Percentiles rank a stretch among this genome's conserved stretches.
Evolutionary conservation across 2,888 invertebrate genomes (phyloP).

Genomic region (Drosophila cracens): DNA sequence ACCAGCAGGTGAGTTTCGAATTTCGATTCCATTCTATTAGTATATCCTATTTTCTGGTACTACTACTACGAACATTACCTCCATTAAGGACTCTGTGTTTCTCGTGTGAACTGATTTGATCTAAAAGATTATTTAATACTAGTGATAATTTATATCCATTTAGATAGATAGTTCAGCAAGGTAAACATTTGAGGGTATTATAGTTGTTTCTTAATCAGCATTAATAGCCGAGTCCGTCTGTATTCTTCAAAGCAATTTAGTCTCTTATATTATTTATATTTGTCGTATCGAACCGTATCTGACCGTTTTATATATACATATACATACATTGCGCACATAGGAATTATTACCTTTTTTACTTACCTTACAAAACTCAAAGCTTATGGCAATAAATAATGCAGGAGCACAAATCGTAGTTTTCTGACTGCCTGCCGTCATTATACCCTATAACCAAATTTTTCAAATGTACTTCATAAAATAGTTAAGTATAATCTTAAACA

Average conservation of each 20-base stretch:
- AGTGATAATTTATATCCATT: not conserved
- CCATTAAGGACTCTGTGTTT: not conserved
- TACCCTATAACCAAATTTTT: not conserved
- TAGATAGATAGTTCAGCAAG: not conserved
- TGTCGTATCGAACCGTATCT: not conserved
- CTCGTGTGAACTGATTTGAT: not conserved
- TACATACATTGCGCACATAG: not conserved
- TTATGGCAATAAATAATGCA: not conserved
- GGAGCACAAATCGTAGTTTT: not conserved
- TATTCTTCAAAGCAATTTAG: not conserved
- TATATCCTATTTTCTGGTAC: not conserved
- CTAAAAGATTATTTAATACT: not conserved
- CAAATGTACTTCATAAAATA: not conserved
- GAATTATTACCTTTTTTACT: not conserved
- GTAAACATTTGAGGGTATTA: not conserved
- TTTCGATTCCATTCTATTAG: not conserved
- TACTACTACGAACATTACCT: not conserved
- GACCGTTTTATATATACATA: not conserved
- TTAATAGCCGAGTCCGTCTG: not conserved
- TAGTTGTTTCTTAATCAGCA: not conserved
- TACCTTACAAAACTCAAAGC: not conserved
- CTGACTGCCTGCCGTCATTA: not conserved
- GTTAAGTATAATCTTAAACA: not conserved
- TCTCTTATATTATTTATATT: not conserved
- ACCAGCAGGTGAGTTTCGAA: slow-evolving; percentile 74